Conservation (phyloP, 2,888 invertebrate genomes). For the Mechanitis messenoides region DNA sequence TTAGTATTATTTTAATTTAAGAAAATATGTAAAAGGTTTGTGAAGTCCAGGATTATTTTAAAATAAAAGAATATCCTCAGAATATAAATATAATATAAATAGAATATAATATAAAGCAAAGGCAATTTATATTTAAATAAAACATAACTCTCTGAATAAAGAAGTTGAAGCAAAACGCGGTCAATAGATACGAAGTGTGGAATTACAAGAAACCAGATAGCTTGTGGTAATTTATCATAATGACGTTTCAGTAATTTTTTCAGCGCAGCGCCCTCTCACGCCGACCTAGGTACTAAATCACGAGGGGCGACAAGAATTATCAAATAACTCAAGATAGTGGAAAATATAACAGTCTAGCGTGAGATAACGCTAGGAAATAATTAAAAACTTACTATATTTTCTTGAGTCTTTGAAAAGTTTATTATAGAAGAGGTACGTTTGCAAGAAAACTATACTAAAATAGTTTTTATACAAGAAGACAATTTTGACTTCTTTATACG, state of each 20-base stretch:
- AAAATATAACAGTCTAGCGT: slow-evolving; percentile 44
- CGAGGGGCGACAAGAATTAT: slow-evolving; percentile 59
- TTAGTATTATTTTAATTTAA: too few species aligned
- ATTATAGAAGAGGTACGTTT: neutral
- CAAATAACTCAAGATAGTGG: slow-evolving; percentile 68
- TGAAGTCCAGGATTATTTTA: too few species aligned
- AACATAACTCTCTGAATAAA: slow-evolving; percentile 10
- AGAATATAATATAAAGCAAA: too few species aligned
- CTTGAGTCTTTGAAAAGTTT: neutral
- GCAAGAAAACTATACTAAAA: too few species aligned
- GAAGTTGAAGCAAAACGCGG: slow-evolving; percentile 19
- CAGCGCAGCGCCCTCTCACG: slow-evolving; percentile 45
- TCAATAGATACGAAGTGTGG: slow-evolving; percentile 39
- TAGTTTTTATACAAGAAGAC: too few species aligned
- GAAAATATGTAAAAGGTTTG: too few species aligned
- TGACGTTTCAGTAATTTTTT: slow-evolving; percentile 52
- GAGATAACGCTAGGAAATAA: slow-evolving; percentile 9
- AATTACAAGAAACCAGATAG: slow-evolving; percentile 48
- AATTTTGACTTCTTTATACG: too few species aligned
- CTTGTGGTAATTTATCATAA: slow-evolving; percentile 60
- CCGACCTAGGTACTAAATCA: slow-evolving; percentile 65
- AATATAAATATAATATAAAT: too few species aligned
- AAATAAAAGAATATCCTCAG: too few species aligned
- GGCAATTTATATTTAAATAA: too few species aligned
- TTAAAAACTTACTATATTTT: neutral